These are phyloP conservation scores for Lasioglossum calceatum DNA, from an alignment of 2,888 invertebrate species.

Conservation along the genomic window DNA sequence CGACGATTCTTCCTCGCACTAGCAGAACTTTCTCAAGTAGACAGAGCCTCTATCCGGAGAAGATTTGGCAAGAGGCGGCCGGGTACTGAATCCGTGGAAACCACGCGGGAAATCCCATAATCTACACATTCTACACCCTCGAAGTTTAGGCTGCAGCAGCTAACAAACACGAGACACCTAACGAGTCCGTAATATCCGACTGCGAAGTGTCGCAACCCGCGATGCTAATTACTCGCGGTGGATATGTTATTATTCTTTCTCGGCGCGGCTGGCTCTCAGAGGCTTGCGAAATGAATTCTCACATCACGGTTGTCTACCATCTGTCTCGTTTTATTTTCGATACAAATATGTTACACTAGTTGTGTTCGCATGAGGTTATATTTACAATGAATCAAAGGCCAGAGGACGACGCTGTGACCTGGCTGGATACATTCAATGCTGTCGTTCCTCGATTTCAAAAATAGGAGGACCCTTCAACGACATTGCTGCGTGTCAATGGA, in stretches of 20 bases:
- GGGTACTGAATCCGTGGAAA: constrained; percentile 76
- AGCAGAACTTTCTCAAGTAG: constrained; percentile 37
- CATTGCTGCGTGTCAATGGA: too few species aligned
- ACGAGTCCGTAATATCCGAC: constrained; percentile 56
- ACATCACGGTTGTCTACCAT: constrained; percentile 74
- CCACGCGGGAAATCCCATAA: constrained; percentile 76
- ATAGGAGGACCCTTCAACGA: too few species aligned
- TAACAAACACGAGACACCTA: constrained; percentile 20
- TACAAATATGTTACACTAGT: constrained; percentile 77
- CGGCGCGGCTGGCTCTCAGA: constrained; percentile 66
- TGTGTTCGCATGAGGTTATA: constrained; percentile 77
- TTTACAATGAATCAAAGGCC: constrained; percentile 69
- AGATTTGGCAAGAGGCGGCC: constrained; percentile 45
- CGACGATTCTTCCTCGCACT: not conserved
- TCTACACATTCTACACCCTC: constrained; percentile 76
- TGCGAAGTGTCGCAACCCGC: constrained; percentile 73
- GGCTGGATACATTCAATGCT: not conserved
- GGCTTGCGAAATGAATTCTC: constrained; percentile 83
- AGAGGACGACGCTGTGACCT: not conserved
- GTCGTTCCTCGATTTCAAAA: not conserved
- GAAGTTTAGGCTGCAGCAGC: constrained; percentile 33
- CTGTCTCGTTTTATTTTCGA: constrained; percentile 77
- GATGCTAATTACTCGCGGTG: constrained; percentile 80
- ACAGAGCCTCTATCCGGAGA: constrained; percentile 27
- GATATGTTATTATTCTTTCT: constrained; percentile 76